Percentiles rank a stretch among this genome's conserved stretches.
phyloP scores from a whole-genome alignment of 2,113 vertebrate species.

The Lucifuga dentata region DNA sequence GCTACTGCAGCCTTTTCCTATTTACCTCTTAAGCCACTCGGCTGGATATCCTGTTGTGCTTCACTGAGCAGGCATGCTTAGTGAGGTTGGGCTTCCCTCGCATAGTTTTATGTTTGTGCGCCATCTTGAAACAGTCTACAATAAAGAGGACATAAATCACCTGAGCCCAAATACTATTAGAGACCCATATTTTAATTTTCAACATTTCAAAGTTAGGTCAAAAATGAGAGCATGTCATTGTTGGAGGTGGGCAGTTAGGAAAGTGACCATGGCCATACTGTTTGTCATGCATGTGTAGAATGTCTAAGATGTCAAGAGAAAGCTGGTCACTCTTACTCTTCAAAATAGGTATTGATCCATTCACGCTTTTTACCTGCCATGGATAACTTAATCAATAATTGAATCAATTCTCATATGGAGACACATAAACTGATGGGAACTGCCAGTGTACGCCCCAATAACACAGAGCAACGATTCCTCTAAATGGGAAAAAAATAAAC shows the following conservation, averaged over 20 bases:
- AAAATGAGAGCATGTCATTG: neutral
- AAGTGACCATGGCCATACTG: neutral
- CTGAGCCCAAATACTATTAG: neutral
- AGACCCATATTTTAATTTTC: neutral
- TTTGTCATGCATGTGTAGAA: constrained; percentile 29
- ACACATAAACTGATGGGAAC: constrained; percentile 62
- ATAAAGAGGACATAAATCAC: neutral
- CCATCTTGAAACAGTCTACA: neutral
- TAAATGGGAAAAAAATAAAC: constrained; percentile 49
- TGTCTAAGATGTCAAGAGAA: constrained; percentile 44
- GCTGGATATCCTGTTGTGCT: constrained; percentile 41
- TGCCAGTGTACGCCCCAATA: constrained; percentile 27
- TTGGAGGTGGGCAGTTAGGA: neutral
- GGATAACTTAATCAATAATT: constrained; percentile 71
- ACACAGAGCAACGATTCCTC: constrained; percentile 22
- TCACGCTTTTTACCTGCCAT: constrained; percentile 65
- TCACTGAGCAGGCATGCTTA: constrained; percentile 10
- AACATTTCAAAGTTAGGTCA: neutral
- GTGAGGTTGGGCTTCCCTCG: neutral
- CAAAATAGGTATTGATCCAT: constrained; percentile 68
- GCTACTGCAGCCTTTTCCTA: neutral
- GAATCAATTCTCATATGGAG: constrained; percentile 65
- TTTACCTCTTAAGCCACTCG: neutral
- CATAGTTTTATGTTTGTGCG: neutral
- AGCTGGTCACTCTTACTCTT: constrained; percentile 47